phyloP scores from a whole-genome alignment of 2,888 invertebrate species.

The Pristionchus fissidentatus region DNA sequence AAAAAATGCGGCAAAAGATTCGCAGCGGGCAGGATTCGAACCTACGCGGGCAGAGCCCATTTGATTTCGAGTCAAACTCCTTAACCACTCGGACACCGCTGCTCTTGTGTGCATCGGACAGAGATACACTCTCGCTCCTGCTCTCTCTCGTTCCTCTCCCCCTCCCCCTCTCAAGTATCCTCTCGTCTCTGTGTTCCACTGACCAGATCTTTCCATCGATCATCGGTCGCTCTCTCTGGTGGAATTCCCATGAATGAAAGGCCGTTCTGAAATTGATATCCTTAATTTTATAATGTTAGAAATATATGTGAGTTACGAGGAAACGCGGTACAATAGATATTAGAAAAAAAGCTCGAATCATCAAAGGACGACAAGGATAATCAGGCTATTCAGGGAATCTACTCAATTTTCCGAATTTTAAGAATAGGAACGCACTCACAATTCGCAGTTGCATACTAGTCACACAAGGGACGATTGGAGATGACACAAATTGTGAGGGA shows the following conservation, averaged over 20 bases:
- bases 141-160: background rate
- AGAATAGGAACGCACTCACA: too few species aligned
- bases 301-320: too few species aligned
- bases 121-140: constrained; percentile 11
- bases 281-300: too few species aligned
- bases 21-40: constrained; percentile 55
- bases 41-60: constrained; percentile 56
- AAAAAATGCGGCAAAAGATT: constrained; percentile 43
- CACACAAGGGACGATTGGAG: too few species aligned
- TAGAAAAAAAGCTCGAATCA: too few species aligned
- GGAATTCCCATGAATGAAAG: background rate
- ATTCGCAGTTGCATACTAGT: too few species aligned
- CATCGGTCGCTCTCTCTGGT: background rate
- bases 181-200: too few species aligned
- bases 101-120: constrained; percentile 9
- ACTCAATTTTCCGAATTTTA: too few species aligned
- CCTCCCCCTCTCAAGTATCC: background rate
- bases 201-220: constrained; percentile 39
- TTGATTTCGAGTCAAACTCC: constrained; percentile 57
- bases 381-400: too few species aligned
- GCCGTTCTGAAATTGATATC: background rate
- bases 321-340: too few species aligned
- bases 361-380: too few species aligned
- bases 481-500: background rate
- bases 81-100: constrained; percentile 51